Evolutionary conservation across 2,797 vertebrate species (phyloP).

Genomic region (Clangula hyemalis): DNA sequence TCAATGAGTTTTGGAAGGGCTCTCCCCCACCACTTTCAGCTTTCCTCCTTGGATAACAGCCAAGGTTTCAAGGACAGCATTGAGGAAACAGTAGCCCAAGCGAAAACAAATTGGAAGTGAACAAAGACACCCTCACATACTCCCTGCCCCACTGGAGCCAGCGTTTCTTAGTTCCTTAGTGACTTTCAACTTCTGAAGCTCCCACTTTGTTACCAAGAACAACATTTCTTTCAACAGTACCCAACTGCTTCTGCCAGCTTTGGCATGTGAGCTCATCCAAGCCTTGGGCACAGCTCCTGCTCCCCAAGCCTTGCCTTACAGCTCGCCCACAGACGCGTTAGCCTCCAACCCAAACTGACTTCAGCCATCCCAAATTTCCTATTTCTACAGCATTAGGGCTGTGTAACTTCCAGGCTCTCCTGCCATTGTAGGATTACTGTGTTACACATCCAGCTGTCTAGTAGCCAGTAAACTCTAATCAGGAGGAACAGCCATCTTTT

Average conservation of each 20-base stretch:
- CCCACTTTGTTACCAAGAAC: conserved; percentile 45
- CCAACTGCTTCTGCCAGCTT: neutral
- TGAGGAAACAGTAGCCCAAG: conserved; percentile 63
- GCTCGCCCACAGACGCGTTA: neutral
- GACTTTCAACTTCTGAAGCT: conserved; percentile 32
- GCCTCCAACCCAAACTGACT: neutral
- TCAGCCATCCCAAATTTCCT: neutral
- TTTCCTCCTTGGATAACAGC: conserved; percentile 35
- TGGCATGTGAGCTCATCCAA: neutral
- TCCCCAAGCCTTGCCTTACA: neutral
- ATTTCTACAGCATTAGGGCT: neutral
- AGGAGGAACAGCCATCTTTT: neutral
- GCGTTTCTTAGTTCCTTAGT: conserved; percentile 46
- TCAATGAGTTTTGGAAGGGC: conserved; percentile 36
- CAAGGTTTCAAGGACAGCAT: conserved; percentile 59
- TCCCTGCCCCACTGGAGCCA: conserved; percentile 4
- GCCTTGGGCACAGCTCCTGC: neutral
- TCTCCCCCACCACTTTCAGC: neutral
- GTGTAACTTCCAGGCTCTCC: neutral
- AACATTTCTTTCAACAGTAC: conserved; percentile 14
- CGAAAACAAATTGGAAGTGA: conserved; percentile 65
- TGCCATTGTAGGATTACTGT: neutral
- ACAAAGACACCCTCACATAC: conserved; percentile 21
- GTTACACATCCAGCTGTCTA: neutral
- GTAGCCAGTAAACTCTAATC: neutral